These are phyloP conservation scores for Larimichthys crocea DNA, from an alignment of 2,113 vertebrate species.

Conservation along the genomic window DNA sequence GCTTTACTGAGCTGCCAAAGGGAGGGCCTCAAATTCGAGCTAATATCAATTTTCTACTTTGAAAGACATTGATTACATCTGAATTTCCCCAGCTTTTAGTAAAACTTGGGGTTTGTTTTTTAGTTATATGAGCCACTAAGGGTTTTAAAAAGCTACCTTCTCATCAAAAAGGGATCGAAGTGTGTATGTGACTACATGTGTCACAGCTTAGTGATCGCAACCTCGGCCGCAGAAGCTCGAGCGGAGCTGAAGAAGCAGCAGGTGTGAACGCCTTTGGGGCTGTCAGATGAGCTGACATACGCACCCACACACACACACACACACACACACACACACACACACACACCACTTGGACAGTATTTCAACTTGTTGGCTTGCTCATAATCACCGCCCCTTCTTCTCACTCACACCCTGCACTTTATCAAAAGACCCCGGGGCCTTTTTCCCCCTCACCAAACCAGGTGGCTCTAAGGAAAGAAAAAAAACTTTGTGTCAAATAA, in stretches of 20 bases:
- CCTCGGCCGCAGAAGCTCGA: constrained; percentile 63
- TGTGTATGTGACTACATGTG: constrained; percentile 57
- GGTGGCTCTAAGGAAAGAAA: constrained; percentile 63
- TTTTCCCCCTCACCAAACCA: constrained; percentile 59
- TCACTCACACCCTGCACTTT: constrained; percentile 62
- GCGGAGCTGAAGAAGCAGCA: constrained; percentile 60
- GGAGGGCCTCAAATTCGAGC: not conserved
- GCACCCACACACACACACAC: constrained; percentile 10
- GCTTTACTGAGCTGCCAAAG: not conserved
- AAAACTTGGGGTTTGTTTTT: constrained; percentile 27
- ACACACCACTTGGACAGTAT: constrained; percentile 52
- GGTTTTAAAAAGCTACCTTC: constrained; percentile 54
- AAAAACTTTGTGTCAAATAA: constrained; percentile 60
- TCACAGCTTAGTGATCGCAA: constrained; percentile 62
- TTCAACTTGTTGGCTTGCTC: constrained; percentile 51
- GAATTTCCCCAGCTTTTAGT: not conserved
- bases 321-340: constrained; percentile 26
- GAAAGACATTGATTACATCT: not conserved
- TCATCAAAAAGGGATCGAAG: constrained; percentile 79
- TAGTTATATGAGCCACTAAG: constrained; percentile 50
- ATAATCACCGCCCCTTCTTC: constrained; percentile 56
- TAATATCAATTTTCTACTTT: not conserved
- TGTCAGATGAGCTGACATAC: constrained; percentile 26
- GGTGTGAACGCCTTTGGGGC: constrained; percentile 67
- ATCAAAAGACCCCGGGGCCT: constrained; percentile 61